These are phyloP conservation scores for Cerceris rybyensis DNA, from an alignment of 2,888 invertebrate species.

Conservation along the genomic window DNA sequence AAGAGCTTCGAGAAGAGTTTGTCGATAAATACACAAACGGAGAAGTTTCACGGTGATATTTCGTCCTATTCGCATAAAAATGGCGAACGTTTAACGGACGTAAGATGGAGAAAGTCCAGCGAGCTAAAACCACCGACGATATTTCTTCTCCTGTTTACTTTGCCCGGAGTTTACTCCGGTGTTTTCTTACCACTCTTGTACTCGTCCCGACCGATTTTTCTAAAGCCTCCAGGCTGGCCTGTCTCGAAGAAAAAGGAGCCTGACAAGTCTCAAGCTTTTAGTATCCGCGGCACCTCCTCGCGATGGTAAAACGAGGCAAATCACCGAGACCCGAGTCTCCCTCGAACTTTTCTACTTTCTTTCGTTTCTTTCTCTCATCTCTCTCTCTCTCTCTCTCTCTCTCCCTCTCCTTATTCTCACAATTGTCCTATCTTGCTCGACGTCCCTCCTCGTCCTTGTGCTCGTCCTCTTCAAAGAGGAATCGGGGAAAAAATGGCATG, in stretches of 20 bases:
- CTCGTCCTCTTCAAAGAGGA: not conserved
- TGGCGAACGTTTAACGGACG: not conserved
- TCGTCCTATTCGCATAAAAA: not conserved
- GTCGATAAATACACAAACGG: too few relatives aligned
- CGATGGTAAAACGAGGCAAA: conserved; percentile 50
- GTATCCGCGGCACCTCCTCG: conserved; percentile 50
- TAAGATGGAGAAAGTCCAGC: not conserved
- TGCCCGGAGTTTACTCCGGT: conserved; percentile 16
- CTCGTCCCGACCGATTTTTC: conserved; percentile 49
- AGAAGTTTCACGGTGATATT: too few relatives aligned
- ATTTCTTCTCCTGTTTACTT: conserved; percentile 34
- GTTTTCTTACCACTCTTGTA: conserved; percentile 44
- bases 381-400: too few relatives aligned
- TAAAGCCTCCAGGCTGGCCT: conserved; percentile 19
- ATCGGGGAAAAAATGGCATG: conserved; percentile 20
- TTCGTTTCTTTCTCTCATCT: conserved; percentile 1
- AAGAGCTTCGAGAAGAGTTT: too few relatives aligned
- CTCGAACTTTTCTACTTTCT: conserved; percentile 9
- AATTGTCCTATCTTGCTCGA: not conserved
- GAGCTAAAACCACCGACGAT: not conserved
- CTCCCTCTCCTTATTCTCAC: not conserved
- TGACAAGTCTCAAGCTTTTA: conserved; percentile 42
- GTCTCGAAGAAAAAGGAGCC: conserved; percentile 35
- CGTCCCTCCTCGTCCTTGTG: not conserved
- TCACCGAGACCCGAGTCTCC: conserved; percentile 33